Conservation (phyloP, 1,140 invertebrate species). For the Drosophila truncata region DNA sequence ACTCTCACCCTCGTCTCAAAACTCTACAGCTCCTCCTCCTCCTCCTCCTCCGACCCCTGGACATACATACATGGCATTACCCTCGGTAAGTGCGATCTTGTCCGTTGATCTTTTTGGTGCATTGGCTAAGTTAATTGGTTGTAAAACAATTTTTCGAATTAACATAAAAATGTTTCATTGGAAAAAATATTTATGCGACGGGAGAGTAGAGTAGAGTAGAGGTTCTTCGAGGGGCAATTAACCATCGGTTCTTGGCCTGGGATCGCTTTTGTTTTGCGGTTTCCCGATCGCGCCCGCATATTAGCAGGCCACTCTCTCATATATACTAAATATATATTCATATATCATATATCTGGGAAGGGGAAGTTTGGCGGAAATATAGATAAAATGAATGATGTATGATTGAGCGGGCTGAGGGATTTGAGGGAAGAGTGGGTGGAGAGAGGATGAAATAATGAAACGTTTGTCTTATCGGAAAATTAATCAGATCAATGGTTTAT, state of each 20-base stretch:
- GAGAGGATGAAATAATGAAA: background rate
- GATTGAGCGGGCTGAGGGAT: slow-evolving; percentile 1
- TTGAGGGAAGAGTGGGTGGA: background rate
- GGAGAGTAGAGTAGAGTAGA: background rate
- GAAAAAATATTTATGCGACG: slow-evolving; percentile 68
- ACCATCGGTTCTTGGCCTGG: slow-evolving; percentile 45
- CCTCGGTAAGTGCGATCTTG: slow-evolving; percentile 65
- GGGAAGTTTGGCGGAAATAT: slow-evolving; percentile 35
- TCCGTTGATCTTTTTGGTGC: slow-evolving; percentile 84
- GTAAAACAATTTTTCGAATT: slow-evolving; percentile 84
- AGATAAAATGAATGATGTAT: slow-evolving; percentile 28
- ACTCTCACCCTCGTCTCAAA: slow-evolving; percentile 18
- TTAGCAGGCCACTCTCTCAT: slow-evolving; percentile 43
- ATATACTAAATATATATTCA: background rate
- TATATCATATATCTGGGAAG: background rate
- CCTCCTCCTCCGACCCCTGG: background rate
- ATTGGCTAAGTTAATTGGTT: slow-evolving; percentile 83
- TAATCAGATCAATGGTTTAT: background rate
- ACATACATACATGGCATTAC: slow-evolving; percentile 6
- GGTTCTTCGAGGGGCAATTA: slow-evolving; percentile 39
- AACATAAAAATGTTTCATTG: slow-evolving; percentile 84
- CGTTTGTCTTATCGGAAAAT: too few relatives aligned
- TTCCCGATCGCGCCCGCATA: slow-evolving; percentile 60
- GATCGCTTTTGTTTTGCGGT: slow-evolving; percentile 64
- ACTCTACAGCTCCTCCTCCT: background rate